Evolutionary conservation across 2,888 invertebrate species (phyloP), one percentile per base, ranked within the genome.

Genomic region (Copidosoma aretas): DNA sequence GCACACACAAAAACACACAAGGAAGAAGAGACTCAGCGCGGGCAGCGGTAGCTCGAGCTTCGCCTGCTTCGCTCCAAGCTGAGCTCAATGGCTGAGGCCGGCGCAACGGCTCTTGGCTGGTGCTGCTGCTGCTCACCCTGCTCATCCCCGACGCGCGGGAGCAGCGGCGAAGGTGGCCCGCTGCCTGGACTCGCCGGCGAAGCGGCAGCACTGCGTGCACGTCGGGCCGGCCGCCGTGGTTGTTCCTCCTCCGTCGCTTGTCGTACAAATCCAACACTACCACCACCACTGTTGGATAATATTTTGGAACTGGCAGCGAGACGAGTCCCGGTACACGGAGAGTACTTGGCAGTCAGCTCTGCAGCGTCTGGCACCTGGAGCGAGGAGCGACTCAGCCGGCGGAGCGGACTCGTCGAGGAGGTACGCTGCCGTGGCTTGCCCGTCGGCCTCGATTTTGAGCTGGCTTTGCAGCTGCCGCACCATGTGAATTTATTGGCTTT

Each of bases 231-330:
- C 21, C 14, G 64, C 71, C 19, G 58, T 1, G 41, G 49, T 67
- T 64, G 15, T 78, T 76, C 66, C 79, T 80, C 21, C 80, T 76
- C 41, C 77, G 76, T 10, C 77, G 69, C 5, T 3, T 8, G 32
- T 8, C 32, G 8, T 32, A 32, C 32, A 32, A 32, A 32, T n/a
- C n/a, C n/a, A n/a, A n/a, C n/a, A n/a, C n/a, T 8, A 32, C 32
- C 32, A 32, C 32, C 32, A 32, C 14, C 63, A 65, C 81, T 81
- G 46, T 73, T 79, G 3, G 81, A 78, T 1, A 83, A 73, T 58
- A 82, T 83, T 66, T 82, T 83, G 12, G 83, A 82, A 64, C 82
- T 80, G 1, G 83, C 82, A 0, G 83, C 83, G 15, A 83, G 73
- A 32, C 83, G 76, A 32, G 32, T 46, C 64, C 82, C 82, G 5